phyloP scores from a whole-genome alignment of 2,113 vertebrate species.

The Oryzias woworae region DNA sequence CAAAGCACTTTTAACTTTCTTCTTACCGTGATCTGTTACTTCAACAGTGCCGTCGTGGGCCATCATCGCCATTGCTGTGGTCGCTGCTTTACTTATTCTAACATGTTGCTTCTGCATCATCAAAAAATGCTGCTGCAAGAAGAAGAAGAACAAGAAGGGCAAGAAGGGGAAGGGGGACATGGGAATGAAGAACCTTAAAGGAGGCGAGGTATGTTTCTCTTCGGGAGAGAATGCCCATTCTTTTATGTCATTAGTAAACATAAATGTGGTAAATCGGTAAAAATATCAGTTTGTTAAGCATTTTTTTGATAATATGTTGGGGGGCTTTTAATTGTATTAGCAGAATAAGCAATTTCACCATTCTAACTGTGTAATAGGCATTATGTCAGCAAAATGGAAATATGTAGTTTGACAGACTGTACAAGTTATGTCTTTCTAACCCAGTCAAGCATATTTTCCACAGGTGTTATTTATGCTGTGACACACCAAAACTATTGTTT shows the following conservation, averaged over 20 bases:
- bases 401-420: too few species aligned
- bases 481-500: slow-evolving; percentile 51
- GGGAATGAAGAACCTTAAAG: slow-evolving; percentile 98
- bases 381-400: too few species aligned
- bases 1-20: slow-evolving; percentile 51
- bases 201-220: slow-evolving; percentile 76
- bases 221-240: slow-evolving; percentile 9
- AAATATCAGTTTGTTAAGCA: slow-evolving; percentile 6
- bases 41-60: slow-evolving; percentile 92
- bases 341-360: neutral
- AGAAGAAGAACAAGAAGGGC: slow-evolving; percentile 97
- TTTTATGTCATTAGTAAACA: neutral
- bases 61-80: slow-evolving; percentile 91
- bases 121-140: slow-evolving; percentile 99
- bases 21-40: slow-evolving; percentile 23
- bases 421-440: slow-evolving; percentile 42
- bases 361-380: too few species aligned
- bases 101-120: slow-evolving; percentile 98
- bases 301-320: slow-evolving; percentile 28
- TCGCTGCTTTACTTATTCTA: slow-evolving; percentile 89
- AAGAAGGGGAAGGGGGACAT: slow-evolving; percentile 97
- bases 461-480: slow-evolving; percentile 47
- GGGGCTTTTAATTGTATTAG: slow-evolving; percentile 3
- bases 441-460: slow-evolving; percentile 39
- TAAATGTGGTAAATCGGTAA: neutral